Evolutionary conservation across 23 tunicate genomes (phyloP), one percentile per base, ranked within the genome.

Genomic region (Oikopleura dioica): DNA sequence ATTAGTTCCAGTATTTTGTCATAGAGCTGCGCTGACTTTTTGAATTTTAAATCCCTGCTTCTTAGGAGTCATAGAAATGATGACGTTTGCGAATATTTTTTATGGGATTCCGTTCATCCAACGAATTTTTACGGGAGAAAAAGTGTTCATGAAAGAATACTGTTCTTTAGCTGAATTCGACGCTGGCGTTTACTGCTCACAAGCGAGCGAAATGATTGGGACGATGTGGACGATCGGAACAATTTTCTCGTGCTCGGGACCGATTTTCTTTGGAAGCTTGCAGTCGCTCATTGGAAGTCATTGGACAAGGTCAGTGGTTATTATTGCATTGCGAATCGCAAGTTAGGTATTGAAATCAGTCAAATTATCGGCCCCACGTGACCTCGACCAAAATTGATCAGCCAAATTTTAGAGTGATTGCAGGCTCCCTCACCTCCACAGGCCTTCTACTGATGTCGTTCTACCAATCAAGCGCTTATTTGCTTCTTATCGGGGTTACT

Each of bases 141-240:
- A 28, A 63, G 33, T 63, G 33, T 63, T 12, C 33, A 63, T 63
- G 72, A 63, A 63, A 2, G 72, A 63, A 63, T 12, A 63, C 16
- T 63, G 72, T 28, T 12, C 29, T 21, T 5, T 12, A 63, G 33
- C 16, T 50, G 75, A 76, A 77, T 59, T 55, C 59, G 33, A 63
- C 2, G 33, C 16, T 63, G 26, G 26, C 5, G 26, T 63, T 28
- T 2, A 12, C 32, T 63, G 72, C n/a, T 23, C 2, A 2, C 79
- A 77, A 58, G 83, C 51, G 69, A 79, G 51, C 35, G 80, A 23
- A 44, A 36, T 1, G 59, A 59, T 44, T 2, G 32, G 33, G 33
- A 24, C 4, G 4, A 63, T 63, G 16, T 63, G 72, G 72, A 63
- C 72, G 16, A 28, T 63, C 2, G 72, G 72, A 16, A 28, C 26